Base-by-base conservation (phyloP, 2,888 invertebrate species). In the Escarpia spicata region DNA sequence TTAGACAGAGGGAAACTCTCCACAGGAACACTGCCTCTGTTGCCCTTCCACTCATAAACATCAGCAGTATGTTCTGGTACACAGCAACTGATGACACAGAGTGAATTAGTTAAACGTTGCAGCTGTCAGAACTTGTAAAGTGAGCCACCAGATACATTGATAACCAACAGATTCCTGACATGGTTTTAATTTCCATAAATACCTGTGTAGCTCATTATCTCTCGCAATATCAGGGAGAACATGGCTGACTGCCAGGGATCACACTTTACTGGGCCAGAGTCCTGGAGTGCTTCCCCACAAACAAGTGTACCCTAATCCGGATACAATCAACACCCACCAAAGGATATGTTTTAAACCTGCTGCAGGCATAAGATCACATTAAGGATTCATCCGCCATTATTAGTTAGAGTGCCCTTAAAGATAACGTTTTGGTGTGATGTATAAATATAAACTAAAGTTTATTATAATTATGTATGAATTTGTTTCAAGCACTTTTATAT, bases 131-230 rank as follows among this genome's bases (percentile, higher is more conserved):
- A 75, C 75, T 26, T 75, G 75, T 75, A 75, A 75, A 75, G 15
- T 75, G 75, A 75, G 75, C 75, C n/a, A 75, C 26, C 19, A 26
- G 75, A 75, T 75, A 75, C 75, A 75, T 3, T 26, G 75, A 75
- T 75, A 75, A 75, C 19, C 75, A 75, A 75, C 75, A 75, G 75
- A 75, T 75, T 75, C 75, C 75, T 75, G 75, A 75, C 75, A 75
- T 75, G 75, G 75, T 75, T 75, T 75, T 75, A 75, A 75, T 75
- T 75, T 75, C 75, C 75, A 75, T 26, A 75, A 75, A 75, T 75
- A 75, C 75, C n/a, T 75, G 75, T 26, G 19, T 75, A 4, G 75
- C 75, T 75, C 75, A 75, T 75, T 75, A 75, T 75, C 75, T 75
- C 75, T 26, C 37, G 75, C 75, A 75, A 75, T 75, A 75, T 75